phyloP scores from a whole-genome alignment of 2,797 vertebrate species.

The Discoglossus pictus region DNA sequence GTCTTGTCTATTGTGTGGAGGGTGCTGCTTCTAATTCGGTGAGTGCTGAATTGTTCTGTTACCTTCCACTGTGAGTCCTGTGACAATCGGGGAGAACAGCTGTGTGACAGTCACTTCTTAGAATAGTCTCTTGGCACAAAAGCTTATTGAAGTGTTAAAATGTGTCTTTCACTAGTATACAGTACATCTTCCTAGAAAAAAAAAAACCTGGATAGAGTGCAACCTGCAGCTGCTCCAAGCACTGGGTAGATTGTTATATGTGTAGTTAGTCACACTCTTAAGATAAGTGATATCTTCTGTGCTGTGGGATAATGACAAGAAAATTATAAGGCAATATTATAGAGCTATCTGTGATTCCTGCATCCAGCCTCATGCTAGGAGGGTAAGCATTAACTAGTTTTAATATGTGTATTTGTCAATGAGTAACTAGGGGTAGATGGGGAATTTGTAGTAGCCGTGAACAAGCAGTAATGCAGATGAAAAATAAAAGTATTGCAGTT shows the following conservation, averaged over 20 bases:
- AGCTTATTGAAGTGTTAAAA: constrained; percentile 68
- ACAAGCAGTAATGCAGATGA: too few species aligned
- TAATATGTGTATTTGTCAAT: constrained; percentile 25
- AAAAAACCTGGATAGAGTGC: constrained; percentile 51
- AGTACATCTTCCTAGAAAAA: constrained; percentile 30
- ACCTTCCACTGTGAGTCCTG: constrained; percentile 63
- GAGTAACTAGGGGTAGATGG: constrained; percentile 30
- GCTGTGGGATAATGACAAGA: constrained; percentile 28
- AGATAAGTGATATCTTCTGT: constrained; percentile 25
- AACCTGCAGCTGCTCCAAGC: constrained; percentile 59
- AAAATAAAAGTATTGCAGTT: too few species aligned
- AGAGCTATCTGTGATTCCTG: constrained; percentile 20
- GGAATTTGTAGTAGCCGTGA: too few species aligned
- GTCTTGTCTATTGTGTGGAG: constrained; percentile 62
- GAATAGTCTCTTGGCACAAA: constrained; percentile 68
- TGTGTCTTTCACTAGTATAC: constrained; percentile 54
- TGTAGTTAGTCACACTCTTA: constrained; percentile 44
- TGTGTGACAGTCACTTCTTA: constrained; percentile 68
- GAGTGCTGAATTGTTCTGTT: constrained; percentile 65
- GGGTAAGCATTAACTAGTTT: constrained; percentile 45
- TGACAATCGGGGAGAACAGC: constrained; percentile 64
- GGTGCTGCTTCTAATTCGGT: constrained; percentile 61
- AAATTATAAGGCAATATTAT: constrained; percentile 24
- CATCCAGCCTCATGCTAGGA: constrained; percentile 20
- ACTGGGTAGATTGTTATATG: constrained; percentile 56